These are phyloP conservation scores for Pristionchus entomophagus DNA, from an alignment of 2,888 invertebrate species.

Conservation along the genomic window DNA sequence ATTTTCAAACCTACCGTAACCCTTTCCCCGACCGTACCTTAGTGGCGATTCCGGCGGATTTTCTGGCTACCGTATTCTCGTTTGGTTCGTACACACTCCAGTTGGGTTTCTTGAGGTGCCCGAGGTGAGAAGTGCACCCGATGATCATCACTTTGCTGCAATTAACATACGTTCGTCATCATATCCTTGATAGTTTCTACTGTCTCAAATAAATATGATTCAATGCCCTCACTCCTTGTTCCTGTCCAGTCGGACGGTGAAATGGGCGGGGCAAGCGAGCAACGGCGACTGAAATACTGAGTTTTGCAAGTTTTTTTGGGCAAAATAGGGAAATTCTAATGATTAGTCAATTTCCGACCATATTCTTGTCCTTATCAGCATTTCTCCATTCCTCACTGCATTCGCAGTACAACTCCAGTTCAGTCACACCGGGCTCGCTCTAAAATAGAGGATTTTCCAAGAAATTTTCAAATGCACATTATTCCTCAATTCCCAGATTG, in stretches of 20 bases:
- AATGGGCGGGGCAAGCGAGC: slow-evolving; percentile 41
- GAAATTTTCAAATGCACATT: background rate
- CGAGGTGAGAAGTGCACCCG: slow-evolving; percentile 38
- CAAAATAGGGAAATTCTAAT: too few species aligned
- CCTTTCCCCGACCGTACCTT: slow-evolving; percentile 40
- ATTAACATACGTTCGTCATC: background rate
- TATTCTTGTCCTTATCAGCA: background rate
- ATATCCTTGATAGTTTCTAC: background rate
- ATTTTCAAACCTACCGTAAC: background rate
- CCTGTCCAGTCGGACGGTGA: slow-evolving; percentile 24
- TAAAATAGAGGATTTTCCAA: background rate
- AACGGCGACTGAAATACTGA: background rate
- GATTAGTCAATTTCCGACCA: background rate
- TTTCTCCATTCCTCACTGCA: slow-evolving; percentile 41
- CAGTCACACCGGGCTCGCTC: slow-evolving; percentile 14
- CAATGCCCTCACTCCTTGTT: slow-evolving; percentile 19
- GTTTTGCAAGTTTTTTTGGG: too few species aligned
- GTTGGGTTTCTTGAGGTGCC: slow-evolving; percentile 43
- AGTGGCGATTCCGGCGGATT: background rate
- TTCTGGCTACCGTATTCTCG: background rate
- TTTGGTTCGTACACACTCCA: slow-evolving; percentile 27
- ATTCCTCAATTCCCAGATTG: too few species aligned
- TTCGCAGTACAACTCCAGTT: slow-evolving; percentile 42
- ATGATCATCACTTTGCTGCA: slow-evolving; percentile 25
- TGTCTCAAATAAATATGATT: background rate